Base-by-base conservation (phyloP, 2,888 invertebrate genomes). In the Polydesmus complanatus region DNA sequence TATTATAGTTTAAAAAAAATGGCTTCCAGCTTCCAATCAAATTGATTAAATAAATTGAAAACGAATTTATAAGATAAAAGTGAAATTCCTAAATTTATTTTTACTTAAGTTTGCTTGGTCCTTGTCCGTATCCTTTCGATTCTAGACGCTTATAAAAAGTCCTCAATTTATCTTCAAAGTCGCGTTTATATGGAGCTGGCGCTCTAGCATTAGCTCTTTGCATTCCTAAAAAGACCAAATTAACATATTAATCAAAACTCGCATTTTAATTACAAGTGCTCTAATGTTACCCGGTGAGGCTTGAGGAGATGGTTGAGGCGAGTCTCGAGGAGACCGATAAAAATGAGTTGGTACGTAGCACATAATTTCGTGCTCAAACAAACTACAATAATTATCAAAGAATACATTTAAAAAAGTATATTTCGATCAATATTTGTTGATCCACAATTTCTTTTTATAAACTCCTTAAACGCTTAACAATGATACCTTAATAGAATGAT, bases 331-430 rank as follows among this genome's bases (percentile, higher is more conserved):
- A 79, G 81, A 68, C 78, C 80, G 67, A 78, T 70, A 68, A 74
- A 63, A 65, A 58, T 64, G 73, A 54, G 82, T 81, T 65, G 91
- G 94, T 71, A 94, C 88, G 78, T 93, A 94, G 69, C 92, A 92
- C 94, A 95, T 93, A 72, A 95, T 94, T 81, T 95, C 94, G 80
- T 95, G 90, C 77, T 96, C 95, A 80, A 95, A 94, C 70, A 94
- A 83, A 81, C 95, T 95, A 81, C 54, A 80, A 78, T 50, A 59
- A 49, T 5, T n/a, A 14, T 27, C 22, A n/a, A n/a, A n/a, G n/a
- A 56, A 56, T 48, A 56, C 49, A 49, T 37, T 23, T n/a, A n/a
- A n/a, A n/a, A n/a, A n/a, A n/a, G n/a, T n/a, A n/a, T n/a, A n/a
- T n/a, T n/a, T n/a, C n/a, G n/a, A n/a, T n/a, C n/a, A n/a, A n/a